phyloP scores from a whole-genome alignment of 2,113 vertebrate species.

The Phaethornis superciliosus region DNA sequence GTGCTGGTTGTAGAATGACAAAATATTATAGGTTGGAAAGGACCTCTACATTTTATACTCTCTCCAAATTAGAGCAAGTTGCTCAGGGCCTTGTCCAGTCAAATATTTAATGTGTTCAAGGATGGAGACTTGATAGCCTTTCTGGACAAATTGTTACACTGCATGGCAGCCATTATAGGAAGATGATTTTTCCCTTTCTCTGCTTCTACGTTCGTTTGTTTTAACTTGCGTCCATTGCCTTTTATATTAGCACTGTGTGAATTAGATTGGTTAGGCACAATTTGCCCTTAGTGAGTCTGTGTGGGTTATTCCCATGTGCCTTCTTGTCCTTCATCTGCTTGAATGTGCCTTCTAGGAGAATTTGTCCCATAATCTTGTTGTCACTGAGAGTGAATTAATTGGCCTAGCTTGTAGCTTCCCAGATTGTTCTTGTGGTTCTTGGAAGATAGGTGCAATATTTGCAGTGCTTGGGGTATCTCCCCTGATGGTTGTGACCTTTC shows the following conservation, averaged over 20 bases:
- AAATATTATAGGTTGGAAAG: background rate
- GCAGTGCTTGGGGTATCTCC: background rate
- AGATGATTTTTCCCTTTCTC: background rate
- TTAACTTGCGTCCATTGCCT: background rate
- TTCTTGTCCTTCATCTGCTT: background rate
- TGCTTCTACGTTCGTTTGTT: background rate
- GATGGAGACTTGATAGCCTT: background rate
- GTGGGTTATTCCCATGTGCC: background rate
- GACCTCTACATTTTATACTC: background rate
- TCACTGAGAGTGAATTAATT: background rate
- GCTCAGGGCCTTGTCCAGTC: background rate
- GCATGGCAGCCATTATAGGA: background rate
- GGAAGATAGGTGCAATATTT: background rate
- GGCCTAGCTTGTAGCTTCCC: background rate
- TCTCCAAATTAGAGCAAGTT: background rate
- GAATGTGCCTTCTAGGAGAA: background rate
- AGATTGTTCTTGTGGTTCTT: background rate
- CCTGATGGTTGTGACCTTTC: background rate
- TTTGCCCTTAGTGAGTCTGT: background rate
- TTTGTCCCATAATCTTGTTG: background rate
- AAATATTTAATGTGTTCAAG: background rate
- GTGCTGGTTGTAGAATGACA: background rate
- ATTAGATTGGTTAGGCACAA: background rate
- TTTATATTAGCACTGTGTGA: background rate
- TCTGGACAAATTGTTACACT: background rate